Evolutionary conservation across 2,888 invertebrate species (phyloP).

Genomic region (Rhyacophila evoluta): DNA sequence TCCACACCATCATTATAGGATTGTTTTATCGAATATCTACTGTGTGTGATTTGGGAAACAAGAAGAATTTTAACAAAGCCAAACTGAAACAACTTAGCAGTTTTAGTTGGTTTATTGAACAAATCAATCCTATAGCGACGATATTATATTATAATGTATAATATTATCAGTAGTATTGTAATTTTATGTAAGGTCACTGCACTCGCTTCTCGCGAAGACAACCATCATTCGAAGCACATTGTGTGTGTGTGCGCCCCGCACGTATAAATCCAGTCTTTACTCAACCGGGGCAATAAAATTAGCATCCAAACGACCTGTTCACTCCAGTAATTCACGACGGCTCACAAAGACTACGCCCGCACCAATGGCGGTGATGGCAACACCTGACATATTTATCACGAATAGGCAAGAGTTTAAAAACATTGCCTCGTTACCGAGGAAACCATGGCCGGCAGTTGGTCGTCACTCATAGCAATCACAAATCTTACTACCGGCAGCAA

Average conservation of each 20-base stretch:
- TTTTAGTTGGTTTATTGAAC: too few relatives aligned
- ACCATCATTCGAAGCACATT: constrained; percentile 1
- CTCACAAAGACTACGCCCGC: constrained; percentile 54
- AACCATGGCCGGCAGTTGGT: neutral
- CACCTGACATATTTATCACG: constrained; percentile 55
- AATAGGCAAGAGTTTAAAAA: constrained; percentile 54
- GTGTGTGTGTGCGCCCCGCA: constrained; percentile 38
- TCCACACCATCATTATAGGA: too few relatives aligned
- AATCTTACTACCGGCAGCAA: neutral
- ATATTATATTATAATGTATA: too few relatives aligned
- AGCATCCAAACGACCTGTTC: constrained; percentile 55
- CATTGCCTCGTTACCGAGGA: constrained; percentile 50
- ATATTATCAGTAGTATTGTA: too few relatives aligned
- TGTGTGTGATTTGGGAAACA: too few relatives aligned
- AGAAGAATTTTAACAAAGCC: too few relatives aligned
- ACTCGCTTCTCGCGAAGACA: neutral
- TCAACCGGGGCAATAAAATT: constrained; percentile 54
- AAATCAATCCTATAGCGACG: too few relatives aligned
- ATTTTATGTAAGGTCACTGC: too few relatives aligned
- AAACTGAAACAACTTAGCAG: too few relatives aligned
- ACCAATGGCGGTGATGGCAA: constrained; percentile 52
- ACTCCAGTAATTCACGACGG: constrained; percentile 54
- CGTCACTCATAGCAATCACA: neutral
- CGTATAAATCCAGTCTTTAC: constrained; percentile 54
- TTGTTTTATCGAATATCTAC: too few relatives aligned